Base-by-base conservation (phyloP, 2,797 vertebrate genomes). In the Gorsachius magnificus region DNA sequence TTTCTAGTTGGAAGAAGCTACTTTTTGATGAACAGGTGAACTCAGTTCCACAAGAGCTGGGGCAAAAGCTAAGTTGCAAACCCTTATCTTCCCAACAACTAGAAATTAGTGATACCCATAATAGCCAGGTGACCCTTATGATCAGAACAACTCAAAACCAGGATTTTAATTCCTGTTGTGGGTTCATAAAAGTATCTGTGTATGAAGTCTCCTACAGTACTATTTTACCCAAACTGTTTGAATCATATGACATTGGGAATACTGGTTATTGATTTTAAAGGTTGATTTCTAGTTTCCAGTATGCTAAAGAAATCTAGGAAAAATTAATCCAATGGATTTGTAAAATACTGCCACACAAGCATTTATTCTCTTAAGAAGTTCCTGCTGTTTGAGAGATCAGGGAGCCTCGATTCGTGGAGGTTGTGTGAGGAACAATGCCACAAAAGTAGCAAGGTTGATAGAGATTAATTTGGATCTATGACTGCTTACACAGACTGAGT, bases 401-500 rank as follows among this genome's bases (percentile, higher is more conserved):
- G 38, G 48, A 57, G 9, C 38, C 41, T 45, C 2, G 1, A 56
- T 25, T 71, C 2, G 1, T 13, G 18, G 33, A 33, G 18, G 18
- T 28, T 6, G 3, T 45, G 6, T 14, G 12, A 41, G 41, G 15
- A 45, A 50, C 12, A 19, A 20, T 60, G 28, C 61, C 41, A 20
- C 19, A 46, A 46, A 51, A 60, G 22, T 26, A 51, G n/a, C 26
- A 81, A 24, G 8, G 13, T n/a, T 74, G 61, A 53, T 19, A 36
- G 1, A 18, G 33, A 60, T 33, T 65, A 57, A 78, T 66, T 66
- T 45, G 56, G 43, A 46, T 38, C 28, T 64, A 2, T 17, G 10
- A 76, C 64, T 61, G 15, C 82, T 53, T 31, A 21, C 97, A 99
- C 98, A 99, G 94, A 99, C 97, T 98, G 65, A 97, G 97, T 18